Evolutionary conservation across 92 coral and sea anemone genomes (phyloP).

Genomic region (Zoanthus sansibaricus): DNA sequence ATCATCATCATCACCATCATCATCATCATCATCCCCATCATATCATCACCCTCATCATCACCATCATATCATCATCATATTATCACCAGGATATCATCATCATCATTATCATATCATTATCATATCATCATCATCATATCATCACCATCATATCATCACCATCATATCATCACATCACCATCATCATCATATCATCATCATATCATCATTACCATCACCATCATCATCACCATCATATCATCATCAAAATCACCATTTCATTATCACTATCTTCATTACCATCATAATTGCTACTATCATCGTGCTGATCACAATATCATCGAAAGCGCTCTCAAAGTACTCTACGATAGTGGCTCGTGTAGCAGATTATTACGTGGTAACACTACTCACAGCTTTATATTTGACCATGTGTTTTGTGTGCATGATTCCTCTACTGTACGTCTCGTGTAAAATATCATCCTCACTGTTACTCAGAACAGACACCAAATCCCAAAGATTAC

Average conservation of each 20-base stretch:
- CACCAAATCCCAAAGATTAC: conserved; percentile 95
- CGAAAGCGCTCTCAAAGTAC: neutral
- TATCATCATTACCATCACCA: neutral
- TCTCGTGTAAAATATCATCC: conserved; percentile 63
- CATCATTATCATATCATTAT: too few species aligned
- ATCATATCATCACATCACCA: neutral
- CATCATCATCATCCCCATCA: too few species aligned
- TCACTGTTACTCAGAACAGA: conserved; percentile 79
- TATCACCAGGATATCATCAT: too few species aligned
- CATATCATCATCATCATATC: too few species aligned
- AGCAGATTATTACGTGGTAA: neutral
- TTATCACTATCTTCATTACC: neutral
- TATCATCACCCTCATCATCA: too few species aligned
- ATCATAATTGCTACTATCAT: neutral
- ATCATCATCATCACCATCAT: too few species aligned
- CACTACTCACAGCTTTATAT: conserved; percentile 86
- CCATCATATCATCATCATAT: too few species aligned
- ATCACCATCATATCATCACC: too few species aligned
- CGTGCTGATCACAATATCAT: neutral
- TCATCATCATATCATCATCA: neutral
- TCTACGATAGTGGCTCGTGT: neutral
- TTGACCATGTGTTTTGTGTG: conserved; percentile 90
- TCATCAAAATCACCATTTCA: neutral
- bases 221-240: neutral
- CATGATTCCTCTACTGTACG: conserved; percentile 89